Conservation (phyloP, 2,888 invertebrate species). For the Elgonia sp. region DNA sequence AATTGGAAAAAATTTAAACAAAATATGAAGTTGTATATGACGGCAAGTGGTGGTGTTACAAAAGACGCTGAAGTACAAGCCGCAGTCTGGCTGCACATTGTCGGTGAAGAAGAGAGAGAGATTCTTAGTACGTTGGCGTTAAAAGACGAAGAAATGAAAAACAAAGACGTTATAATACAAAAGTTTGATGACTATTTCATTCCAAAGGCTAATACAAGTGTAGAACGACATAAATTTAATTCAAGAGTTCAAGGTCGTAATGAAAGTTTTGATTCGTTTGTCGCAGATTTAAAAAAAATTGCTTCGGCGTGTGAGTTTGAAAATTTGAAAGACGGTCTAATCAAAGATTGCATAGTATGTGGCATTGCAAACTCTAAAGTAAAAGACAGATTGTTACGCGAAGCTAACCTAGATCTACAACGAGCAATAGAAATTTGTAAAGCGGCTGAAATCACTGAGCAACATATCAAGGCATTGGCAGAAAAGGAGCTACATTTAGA, state of each 20-base stretch:
- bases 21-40: constrained; percentile 48
- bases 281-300: constrained; percentile 65
- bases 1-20: constrained; percentile 71
- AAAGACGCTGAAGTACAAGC: constrained; percentile 59
- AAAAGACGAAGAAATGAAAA: constrained; percentile 23
- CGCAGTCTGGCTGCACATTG: constrained; percentile 59
- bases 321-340: constrained; percentile 63
- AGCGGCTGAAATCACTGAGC: not conserved
- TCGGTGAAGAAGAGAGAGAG: constrained; percentile 61
- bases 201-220: constrained; percentile 41
- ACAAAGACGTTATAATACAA: constrained; percentile 35
- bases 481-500: not conserved
- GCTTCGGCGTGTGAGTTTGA: constrained; percentile 70
- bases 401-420: not conserved
- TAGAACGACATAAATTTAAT: constrained; percentile 33
- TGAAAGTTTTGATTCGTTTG: constrained; percentile 67
- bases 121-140: constrained; percentile 55
- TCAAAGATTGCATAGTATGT: constrained; percentile 69
- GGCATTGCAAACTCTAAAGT: constrained; percentile 65
- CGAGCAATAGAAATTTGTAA: constrained; percentile 4
- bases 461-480: not conserved
- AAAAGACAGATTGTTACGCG: constrained; percentile 44
- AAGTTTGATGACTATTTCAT: constrained; percentile 33
- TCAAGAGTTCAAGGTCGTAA: constrained; percentile 42
- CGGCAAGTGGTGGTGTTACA: constrained; percentile 52